Conservation (phyloP, 2,888 invertebrate species). For the Diaphora mendica region DNA sequence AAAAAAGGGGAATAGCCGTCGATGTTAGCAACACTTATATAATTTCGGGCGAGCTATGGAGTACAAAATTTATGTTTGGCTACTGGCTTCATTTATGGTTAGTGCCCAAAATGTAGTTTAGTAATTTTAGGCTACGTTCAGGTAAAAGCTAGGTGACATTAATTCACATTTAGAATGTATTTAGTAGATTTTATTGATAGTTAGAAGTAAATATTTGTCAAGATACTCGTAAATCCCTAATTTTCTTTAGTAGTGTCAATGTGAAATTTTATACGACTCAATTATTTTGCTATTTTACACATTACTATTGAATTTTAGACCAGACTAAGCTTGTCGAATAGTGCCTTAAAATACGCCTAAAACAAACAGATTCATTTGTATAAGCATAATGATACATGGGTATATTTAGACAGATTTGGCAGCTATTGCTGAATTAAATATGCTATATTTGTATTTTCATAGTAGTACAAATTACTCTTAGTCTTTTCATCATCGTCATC, state of each 20-base stretch:
- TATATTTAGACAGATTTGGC: too few relatives aligned
- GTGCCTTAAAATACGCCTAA: too few relatives aligned
- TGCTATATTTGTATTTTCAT: background rate
- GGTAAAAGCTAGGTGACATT: conserved; percentile 33
- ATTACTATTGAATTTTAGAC: too few relatives aligned
- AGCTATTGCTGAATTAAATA: too few relatives aligned
- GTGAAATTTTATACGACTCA: background rate
- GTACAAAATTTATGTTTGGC: conserved; percentile 56
- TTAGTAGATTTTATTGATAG: background rate
- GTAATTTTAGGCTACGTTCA: conserved; percentile 29
- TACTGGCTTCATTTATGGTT: conserved; percentile 44
- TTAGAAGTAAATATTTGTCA: background rate
- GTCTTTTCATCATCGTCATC: too few relatives aligned
- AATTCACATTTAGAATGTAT: background rate
- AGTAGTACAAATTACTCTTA: too few relatives aligned
- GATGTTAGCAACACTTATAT: conserved; percentile 73
- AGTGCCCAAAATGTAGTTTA: conserved; percentile 37
- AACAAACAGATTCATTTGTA: too few relatives aligned
- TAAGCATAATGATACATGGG: too few relatives aligned
- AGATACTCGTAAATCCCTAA: background rate
- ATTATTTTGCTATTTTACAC: background rate
- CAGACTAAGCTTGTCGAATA: too few relatives aligned
- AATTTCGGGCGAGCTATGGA: conserved; percentile 61
- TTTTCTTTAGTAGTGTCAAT: background rate
- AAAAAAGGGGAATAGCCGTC: conserved; percentile 65